phyloP scores from a whole-genome alignment of 1,140 invertebrate species.

The Tribolium castaneum region DNA sequence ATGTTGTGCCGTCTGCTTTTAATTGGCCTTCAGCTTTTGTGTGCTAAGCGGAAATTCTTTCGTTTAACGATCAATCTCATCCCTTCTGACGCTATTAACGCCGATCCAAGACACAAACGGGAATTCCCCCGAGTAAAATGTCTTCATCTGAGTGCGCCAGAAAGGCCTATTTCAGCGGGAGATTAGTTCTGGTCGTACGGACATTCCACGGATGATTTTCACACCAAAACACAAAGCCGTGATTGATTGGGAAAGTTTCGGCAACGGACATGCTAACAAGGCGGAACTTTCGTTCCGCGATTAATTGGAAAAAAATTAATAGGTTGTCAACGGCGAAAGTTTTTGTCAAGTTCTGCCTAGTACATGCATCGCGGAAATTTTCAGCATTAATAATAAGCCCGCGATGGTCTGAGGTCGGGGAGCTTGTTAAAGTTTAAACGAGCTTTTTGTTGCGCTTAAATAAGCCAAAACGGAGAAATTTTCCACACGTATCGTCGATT shows the following conservation, averaged over 20 bases:
- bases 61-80: constrained; percentile 2
- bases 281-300: neutral
- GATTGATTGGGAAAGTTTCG: constrained; percentile 7
- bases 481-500: neutral
- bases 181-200: constrained; percentile 3
- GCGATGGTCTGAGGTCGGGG: neutral
- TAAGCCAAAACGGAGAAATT: neutral
- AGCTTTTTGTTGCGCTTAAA: neutral
- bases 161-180: neutral
- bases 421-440: neutral
- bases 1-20: constrained; percentile 9
- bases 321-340: neutral
- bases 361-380: neutral
- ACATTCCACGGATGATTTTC: neutral
- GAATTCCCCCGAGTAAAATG: neutral
- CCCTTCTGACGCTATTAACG: neutral
- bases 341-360: neutral
- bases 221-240: neutral
- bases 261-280: neutral
- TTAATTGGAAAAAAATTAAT: neutral
- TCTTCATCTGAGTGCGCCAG: neutral
- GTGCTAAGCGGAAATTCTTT: constrained; percentile 1
- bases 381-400: neutral
- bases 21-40: constrained; percentile 13
- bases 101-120: neutral